phyloP scores from a whole-genome alignment of 2,113 vertebrate genomes.

The Australoheros scitulus region DNA sequence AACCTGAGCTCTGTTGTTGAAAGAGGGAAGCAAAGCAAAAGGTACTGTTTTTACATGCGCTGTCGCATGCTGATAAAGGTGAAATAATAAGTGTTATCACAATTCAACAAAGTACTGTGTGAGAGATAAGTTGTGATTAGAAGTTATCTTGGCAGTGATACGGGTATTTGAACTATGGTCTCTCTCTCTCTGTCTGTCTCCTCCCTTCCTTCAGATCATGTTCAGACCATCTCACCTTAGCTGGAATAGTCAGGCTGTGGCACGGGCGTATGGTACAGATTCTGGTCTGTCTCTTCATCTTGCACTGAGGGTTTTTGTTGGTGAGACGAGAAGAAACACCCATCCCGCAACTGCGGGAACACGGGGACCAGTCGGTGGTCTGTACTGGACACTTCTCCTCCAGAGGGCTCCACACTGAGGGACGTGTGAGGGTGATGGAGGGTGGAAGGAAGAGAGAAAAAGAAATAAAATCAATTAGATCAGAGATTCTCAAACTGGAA shows the following conservation, averaged over 20 bases:
- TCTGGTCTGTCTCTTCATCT: conserved; percentile 79
- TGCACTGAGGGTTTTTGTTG: conserved; percentile 81
- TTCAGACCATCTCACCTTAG: conserved; percentile 72
- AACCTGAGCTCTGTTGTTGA: background rate
- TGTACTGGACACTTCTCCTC: conserved; percentile 68
- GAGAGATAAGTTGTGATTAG: conserved; percentile 25
- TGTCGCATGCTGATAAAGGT: background rate
- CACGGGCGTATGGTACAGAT: conserved; percentile 82
- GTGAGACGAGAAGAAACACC: conserved; percentile 77
- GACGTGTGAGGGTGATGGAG: background rate
- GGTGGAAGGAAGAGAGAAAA: background rate
- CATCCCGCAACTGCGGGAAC: conserved; percentile 80
- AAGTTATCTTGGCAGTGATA: conserved; percentile 3
- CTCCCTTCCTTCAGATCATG: background rate
- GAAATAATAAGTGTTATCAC: conserved; percentile 42
- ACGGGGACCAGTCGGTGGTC: conserved; percentile 82
- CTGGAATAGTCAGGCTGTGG: conserved; percentile 49
- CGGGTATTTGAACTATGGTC: conserved; percentile 25
- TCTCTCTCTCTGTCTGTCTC: background rate
- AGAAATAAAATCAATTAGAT: background rate
- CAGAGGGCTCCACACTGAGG: conserved; percentile 62
- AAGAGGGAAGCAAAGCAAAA: background rate
- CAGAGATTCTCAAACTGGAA: background rate
- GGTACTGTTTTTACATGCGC: background rate
- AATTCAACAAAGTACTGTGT: background rate